Conservation (phyloP, 2,888 invertebrate genomes). For the Melanostoma mellinum region DNA sequence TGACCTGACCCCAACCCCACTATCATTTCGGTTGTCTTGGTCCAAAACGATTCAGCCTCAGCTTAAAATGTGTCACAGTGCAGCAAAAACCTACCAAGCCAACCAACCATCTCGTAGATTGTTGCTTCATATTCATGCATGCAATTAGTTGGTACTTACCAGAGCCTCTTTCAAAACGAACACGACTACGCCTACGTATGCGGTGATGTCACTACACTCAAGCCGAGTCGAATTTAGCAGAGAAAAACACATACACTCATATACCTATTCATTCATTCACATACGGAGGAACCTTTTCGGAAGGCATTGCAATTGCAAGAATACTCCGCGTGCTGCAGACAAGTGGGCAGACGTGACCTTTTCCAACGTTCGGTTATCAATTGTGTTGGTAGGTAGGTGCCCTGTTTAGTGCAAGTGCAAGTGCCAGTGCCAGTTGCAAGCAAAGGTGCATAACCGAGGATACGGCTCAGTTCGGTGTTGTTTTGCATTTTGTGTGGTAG, state of each 20-base stretch:
- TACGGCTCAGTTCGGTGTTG: slow-evolving; percentile 34
- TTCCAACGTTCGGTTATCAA: slow-evolving; percentile 66
- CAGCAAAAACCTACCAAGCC: slow-evolving; percentile 16
- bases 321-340: slow-evolving; percentile 41
- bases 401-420: slow-evolving; percentile 22
- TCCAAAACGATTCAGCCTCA: slow-evolving; percentile 39
- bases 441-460: slow-evolving; percentile 49
- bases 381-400: slow-evolving; percentile 34
- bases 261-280: slow-evolving; percentile 20
- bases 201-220: slow-evolving; percentile 22
- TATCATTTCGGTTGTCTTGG: slow-evolving; percentile 8
- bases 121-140: slow-evolving; percentile 67
- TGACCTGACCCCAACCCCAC: slow-evolving; percentile 41
- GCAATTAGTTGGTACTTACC: slow-evolving; percentile 66
- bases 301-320: slow-evolving; percentile 29
- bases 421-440: background rate
- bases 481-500: slow-evolving; percentile 20
- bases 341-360: slow-evolving; percentile 72
- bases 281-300: slow-evolving; percentile 15
- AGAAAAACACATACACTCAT: background rate
- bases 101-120: slow-evolving; percentile 6
- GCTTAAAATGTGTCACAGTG: slow-evolving; percentile 19
- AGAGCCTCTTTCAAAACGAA: slow-evolving; percentile 24
- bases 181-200: slow-evolving; percentile 2
- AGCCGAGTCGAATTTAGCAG: background rate